Conservation (phyloP, 2,888 invertebrate genomes). For the Athalia cordata region DNA sequence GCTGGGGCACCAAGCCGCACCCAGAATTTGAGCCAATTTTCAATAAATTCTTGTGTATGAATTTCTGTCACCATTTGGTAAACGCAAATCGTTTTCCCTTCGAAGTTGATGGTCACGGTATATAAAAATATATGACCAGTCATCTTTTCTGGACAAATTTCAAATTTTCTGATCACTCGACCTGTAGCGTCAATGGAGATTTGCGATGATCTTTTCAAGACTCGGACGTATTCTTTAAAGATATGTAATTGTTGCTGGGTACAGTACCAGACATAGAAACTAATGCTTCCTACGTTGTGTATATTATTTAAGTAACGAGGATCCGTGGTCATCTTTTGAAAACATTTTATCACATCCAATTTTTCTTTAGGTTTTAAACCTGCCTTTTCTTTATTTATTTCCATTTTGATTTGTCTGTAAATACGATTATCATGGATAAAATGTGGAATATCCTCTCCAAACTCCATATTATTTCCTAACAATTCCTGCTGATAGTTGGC, state of each 20-base stretch:
- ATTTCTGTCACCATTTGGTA: slow-evolving; percentile 48
- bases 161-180: slow-evolving; percentile 46
- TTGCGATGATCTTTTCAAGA: slow-evolving; percentile 31
- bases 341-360: slow-evolving; percentile 40
- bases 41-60: slow-evolving; percentile 45
- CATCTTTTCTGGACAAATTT: slow-evolving; percentile 46
- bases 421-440: slow-evolving; percentile 41
- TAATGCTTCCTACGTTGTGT: slow-evolving; percentile 43
- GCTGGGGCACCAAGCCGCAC: slow-evolving; percentile 34
- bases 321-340: slow-evolving; percentile 43
- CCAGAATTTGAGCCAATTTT: slow-evolving; percentile 41
- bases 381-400: slow-evolving; percentile 41
- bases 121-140: slow-evolving; percentile 49
- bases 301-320: slow-evolving; percentile 39
- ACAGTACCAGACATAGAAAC: slow-evolving; percentile 48
- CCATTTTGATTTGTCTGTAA: slow-evolving; percentile 46
- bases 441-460: slow-evolving; percentile 46
- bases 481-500: slow-evolving; percentile 41
- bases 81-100: slow-evolving; percentile 36
- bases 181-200: slow-evolving; percentile 49
- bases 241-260: slow-evolving; percentile 46
- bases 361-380: slow-evolving; percentile 40
- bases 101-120: slow-evolving; percentile 45
- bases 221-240: slow-evolving; percentile 45
- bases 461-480: slow-evolving; percentile 41